Evolutionary conservation across 1,140 invertebrate species (phyloP).

Genomic region (Steinernema feltiae): DNA sequence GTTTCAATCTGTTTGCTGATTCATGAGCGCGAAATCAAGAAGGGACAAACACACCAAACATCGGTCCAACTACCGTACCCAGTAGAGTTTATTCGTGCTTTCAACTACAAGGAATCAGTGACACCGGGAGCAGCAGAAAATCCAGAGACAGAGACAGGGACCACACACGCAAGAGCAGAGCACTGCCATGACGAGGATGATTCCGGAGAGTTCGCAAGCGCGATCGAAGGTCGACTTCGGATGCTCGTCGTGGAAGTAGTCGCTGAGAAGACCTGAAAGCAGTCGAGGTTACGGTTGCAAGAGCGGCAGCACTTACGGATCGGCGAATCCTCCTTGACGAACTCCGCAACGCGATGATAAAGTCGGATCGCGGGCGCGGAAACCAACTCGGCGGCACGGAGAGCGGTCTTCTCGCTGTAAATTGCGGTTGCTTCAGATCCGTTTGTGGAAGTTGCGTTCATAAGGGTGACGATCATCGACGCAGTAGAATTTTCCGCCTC

Average conservation of each 20-base stretch:
- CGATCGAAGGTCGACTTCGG: not conserved
- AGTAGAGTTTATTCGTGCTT: too few species aligned
- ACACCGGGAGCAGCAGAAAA: not conserved
- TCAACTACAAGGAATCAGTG: too few species aligned
- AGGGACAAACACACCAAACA: too few species aligned
- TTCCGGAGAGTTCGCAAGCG: not conserved
- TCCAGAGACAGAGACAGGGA: not conserved
- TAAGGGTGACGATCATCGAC: too few species aligned
- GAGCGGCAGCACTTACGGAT: not conserved
- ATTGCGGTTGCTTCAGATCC: too few species aligned
- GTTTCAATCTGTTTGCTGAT: too few species aligned
- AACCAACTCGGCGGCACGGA: not conserved
- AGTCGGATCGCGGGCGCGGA: not conserved
- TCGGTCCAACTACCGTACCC: too few species aligned
- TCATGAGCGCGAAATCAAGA: too few species aligned
- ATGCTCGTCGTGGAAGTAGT: not conserved
- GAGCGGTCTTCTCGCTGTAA: not conserved
- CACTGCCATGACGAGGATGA: not conserved
- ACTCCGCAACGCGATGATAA: not conserved
- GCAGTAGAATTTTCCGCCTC: too few species aligned
- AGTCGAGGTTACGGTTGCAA: not conserved
- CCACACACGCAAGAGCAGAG: not conserved
- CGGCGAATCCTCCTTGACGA: not conserved
- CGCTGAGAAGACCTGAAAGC: not conserved
- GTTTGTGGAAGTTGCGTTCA: too few species aligned